Percentiles rank a stretch among this genome's conserved stretches.
Conservation (phyloP, 2,797 vertebrate genomes). For the Acrossocheilus fasciatus region DNA sequence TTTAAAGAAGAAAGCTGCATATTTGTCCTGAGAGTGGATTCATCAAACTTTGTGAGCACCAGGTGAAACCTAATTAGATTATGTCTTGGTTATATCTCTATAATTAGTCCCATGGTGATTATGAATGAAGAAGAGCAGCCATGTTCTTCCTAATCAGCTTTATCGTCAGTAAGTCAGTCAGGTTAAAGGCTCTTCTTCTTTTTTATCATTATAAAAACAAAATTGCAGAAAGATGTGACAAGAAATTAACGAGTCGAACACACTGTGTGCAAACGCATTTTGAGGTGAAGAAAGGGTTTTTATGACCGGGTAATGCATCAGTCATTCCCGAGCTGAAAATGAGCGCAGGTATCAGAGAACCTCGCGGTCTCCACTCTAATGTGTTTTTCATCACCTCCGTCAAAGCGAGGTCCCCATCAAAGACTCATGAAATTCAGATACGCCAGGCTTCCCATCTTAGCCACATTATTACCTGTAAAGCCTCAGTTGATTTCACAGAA, state of each 20-base stretch:
- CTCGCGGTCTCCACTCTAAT: conserved; percentile 40
- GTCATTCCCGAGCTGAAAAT: not conserved
- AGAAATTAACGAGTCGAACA: not conserved
- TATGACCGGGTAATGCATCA: not conserved
- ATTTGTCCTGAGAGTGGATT: conserved; percentile 34
- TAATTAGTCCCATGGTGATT: conserved; percentile 54
- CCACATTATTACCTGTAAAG: conserved; percentile 3
- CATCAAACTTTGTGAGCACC: conserved; percentile 23
- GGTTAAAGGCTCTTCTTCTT: conserved; percentile 26
- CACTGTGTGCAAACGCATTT: not conserved
- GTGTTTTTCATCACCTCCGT: conserved; percentile 45
- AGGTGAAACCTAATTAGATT: conserved; percentile 53
- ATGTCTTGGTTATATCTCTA: conserved; percentile 50
- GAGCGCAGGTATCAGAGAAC: conserved; percentile 22
- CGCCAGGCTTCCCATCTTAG: conserved; percentile 1
- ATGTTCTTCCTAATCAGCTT: conserved; percentile 50
- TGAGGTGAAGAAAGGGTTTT: not conserved
- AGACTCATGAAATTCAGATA: conserved; percentile 54
- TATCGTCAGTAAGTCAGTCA: conserved; percentile 47
- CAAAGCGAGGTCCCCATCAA: conserved; percentile 50
- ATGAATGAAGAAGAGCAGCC: conserved; percentile 46
- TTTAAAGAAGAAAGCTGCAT: conserved; percentile 1
- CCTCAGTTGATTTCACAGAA: conserved; percentile 11
- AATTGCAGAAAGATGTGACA: not conserved
- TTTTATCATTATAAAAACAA: not conserved